Evolutionary conservation across 53 echinoderm and acorn worm species (phyloP).

Genomic region (Patiria pectinifera): DNA sequence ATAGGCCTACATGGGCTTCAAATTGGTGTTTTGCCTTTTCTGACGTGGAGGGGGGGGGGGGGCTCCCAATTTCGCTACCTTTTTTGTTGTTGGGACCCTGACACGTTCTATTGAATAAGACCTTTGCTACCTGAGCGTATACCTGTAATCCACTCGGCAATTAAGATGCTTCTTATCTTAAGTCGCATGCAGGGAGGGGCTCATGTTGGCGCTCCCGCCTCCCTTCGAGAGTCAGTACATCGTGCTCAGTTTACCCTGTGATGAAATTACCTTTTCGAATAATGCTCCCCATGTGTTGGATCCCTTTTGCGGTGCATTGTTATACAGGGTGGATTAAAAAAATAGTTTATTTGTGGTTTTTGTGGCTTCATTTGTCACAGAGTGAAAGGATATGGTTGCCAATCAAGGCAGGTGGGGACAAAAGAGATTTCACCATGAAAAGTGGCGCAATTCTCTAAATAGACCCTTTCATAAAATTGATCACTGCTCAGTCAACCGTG

Average conservation of each 20-base stretch:
- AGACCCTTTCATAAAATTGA: too few relatives aligned
- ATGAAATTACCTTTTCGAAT: background rate
- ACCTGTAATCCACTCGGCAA: background rate
- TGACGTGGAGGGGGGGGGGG: background rate
- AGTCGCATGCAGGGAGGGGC: background rate
- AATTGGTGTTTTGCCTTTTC: too few relatives aligned
- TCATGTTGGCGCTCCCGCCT: background rate
- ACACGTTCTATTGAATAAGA: background rate
- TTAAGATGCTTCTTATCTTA: background rate
- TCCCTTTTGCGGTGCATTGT: background rate
- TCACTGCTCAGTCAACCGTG: too few relatives aligned
- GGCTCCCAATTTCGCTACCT: background rate
- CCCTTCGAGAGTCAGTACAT: background rate
- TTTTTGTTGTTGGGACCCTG: background rate
- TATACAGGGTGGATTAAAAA: too few relatives aligned
- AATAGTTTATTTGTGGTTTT: too few relatives aligned
- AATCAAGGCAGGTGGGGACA: too few relatives aligned
- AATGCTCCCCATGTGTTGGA: background rate
- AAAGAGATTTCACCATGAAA: too few relatives aligned
- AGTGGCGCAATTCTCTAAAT: too few relatives aligned
- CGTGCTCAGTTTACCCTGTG: background rate
- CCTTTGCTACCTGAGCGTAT: background rate
- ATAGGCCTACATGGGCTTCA: too few relatives aligned
- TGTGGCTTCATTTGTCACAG: too few relatives aligned
- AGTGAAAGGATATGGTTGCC: too few relatives aligned